Evolutionary conservation across 2,888 invertebrate genomes (phyloP), one percentile per base, ranked within the genome.

Genomic region (Leucozona laternaria): DNA sequence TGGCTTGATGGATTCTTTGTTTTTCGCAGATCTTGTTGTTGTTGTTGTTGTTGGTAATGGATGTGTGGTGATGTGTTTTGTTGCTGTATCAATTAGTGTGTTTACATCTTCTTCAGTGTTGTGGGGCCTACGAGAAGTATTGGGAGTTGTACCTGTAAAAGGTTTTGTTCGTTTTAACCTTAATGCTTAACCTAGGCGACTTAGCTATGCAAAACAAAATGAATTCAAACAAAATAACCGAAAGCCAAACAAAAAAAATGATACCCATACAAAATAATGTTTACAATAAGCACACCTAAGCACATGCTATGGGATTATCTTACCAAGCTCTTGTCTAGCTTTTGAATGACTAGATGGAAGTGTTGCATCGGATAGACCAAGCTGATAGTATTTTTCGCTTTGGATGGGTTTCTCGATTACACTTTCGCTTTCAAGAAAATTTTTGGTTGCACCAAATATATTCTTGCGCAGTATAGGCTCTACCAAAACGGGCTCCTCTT

Each of bases 331-430:
- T 40, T 66, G 78, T 64, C 71, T 58, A 50, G 28, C 43, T 55
- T 78, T 73, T 20, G 79, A 66, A 31, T 64, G 53, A 31, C 79
- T 79, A 60, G 86, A 82, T 79, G 84, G 72, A 84, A 88, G 89
- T 89, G 86, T 88, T 88, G 89, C 88, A 88, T 89, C 91, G 89
- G 91, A 90, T 88, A 90, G 91, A 90, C 92, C 92, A 89, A 91
- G 89, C 88, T 90, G 89, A 89, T 91, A 92, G 88, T 90, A 91
- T 45, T 89, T 45, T 86, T 90, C 89, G 79, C 90, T 91, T 79
- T 90, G 89, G 43, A 89, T 88, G 76, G 91, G 89, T 76, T 91
- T 90, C 88, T 90, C 89, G 68, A 76, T 64, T 50, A 90, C 88
- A 43, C 88, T 88, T 80, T 88, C 89, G 87, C 84, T 88, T 58